Evolutionary conservation across 2,797 vertebrate genomes (phyloP), one percentile per base, ranked within the genome.

Genomic region (Sebastes kiyomatsui): DNA sequence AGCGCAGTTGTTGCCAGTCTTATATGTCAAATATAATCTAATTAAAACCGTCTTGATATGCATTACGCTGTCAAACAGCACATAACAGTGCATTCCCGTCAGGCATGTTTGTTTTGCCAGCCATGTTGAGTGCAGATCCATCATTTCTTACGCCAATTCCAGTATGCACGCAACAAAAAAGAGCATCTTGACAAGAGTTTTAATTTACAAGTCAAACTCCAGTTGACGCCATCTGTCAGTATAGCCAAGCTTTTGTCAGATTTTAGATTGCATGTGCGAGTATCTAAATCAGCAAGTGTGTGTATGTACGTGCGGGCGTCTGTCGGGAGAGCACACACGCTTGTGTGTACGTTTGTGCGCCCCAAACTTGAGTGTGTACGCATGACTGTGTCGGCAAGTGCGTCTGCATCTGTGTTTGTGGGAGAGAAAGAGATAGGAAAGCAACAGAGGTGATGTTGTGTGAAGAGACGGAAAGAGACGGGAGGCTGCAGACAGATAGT

Each of bases 401-500:
- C 4, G 2, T 70, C 3, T 81, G 68, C 59, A 59, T 85, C 68
- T 79, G 65, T 75, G 80, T 88, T 84, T 76, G 27, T 5, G 59
- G 23, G 28, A 75, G 81, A 75, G 49, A 58, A 56, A 61, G 66
- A 72, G 72, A 54, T 72, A 61, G 82, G 85, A 88, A 81, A 69
- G 84, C 75, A 86, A 32, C 61, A 42, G 83, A 87, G 82, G 83
- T 84, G 89, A 88, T 84, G 89, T 81, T 89, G 88, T 90, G 83
- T 79, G 85, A 80, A 80, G 80, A 83, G 82, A 85, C 20, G 73
- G 73, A 82, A 79, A 75, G 81, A 82, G 83, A 84, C 10, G 77
- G 77, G 83, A 84, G 79, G 83, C 67, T 83, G 55, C 84, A 91
- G 86, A 86, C 79, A 84, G 85, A 92, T 83, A 83, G 83, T 87